phyloP scores from a whole-genome alignment of 2,797 vertebrate genomes.

The Periophthalmus magnuspinnatus region DNA sequence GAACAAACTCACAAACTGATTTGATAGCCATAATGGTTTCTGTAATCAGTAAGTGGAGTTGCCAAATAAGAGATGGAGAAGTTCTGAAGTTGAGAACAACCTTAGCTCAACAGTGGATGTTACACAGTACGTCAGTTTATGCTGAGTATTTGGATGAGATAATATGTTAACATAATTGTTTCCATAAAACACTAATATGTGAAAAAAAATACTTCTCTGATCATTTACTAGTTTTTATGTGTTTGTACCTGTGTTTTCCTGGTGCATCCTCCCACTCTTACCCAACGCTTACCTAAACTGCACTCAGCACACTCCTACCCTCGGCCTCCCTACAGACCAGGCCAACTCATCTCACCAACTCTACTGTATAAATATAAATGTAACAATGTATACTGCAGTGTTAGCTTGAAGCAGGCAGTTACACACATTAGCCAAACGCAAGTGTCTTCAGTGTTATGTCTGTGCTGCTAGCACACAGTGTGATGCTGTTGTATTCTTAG shows the following conservation, averaged over 20 bases:
- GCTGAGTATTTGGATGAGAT: background rate
- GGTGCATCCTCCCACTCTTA: slow-evolving; percentile 60
- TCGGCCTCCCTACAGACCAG: slow-evolving; percentile 30
- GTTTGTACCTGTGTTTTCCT: slow-evolving; percentile 26
- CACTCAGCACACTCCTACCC: slow-evolving; percentile 50
- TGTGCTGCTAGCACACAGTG: background rate
- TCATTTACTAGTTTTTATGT: slow-evolving; percentile 21
- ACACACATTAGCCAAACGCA: background rate
- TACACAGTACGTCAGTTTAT: background rate
- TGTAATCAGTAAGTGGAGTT: background rate
- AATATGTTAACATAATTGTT: background rate
- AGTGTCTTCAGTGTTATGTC: background rate
- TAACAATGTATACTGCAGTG: slow-evolving; percentile 18
- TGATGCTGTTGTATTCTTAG: slow-evolving; percentile 34
- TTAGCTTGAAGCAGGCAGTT: slow-evolving; percentile 36
- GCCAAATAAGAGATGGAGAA: background rate
- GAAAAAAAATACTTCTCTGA: background rate
- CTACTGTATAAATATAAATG: slow-evolving; percentile 33
- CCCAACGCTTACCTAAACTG: slow-evolving; percentile 49
- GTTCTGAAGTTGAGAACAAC: background rate
- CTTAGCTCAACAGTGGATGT: background rate
- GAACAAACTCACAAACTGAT: background rate
- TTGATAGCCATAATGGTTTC: background rate
- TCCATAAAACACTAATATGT: background rate
- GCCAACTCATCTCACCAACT: slow-evolving; percentile 32